phyloP scores from a whole-genome alignment of 2,888 invertebrate genomes.

The Digitonthophagus gazella region DNA sequence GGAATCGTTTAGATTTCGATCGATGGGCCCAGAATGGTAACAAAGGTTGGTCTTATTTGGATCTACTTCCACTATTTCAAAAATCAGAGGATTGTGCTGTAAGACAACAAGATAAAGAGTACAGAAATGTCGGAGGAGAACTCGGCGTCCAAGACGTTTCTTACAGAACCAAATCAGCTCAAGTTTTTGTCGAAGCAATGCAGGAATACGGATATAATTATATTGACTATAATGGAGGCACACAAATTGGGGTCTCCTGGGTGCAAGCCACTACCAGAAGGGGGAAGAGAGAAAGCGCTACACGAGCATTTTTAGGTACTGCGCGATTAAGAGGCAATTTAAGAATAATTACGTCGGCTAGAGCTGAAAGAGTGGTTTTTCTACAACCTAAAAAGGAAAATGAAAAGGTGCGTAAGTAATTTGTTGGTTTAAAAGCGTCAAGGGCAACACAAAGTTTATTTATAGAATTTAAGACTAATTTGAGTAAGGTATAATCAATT shows the following conservation, averaged over 20 bases:
- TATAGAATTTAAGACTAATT: too few relatives aligned
- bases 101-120: slow-evolving; percentile 49
- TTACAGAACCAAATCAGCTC: slow-evolving; percentile 50
- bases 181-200: slow-evolving; percentile 47
- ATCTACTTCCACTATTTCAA: slow-evolving; percentile 54
- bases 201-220: slow-evolving; percentile 49
- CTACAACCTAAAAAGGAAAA: not conserved
- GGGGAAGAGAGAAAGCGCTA: slow-evolving; percentile 58
- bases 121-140: slow-evolving; percentile 62
- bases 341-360: slow-evolving; percentile 56
- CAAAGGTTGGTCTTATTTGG: slow-evolving; percentile 64
- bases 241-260: slow-evolving; percentile 48
- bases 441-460: too few relatives aligned
- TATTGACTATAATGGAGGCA: slow-evolving; percentile 51
- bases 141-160: slow-evolving; percentile 60
- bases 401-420: not conserved
- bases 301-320: slow-evolving; percentile 59
- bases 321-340: slow-evolving; percentile 58
- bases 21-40: slow-evolving; percentile 68
- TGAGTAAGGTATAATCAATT: too few relatives aligned
- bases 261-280: slow-evolving; percentile 52
- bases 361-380: slow-evolving; percentile 42
- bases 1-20: slow-evolving; percentile 67
- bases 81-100: slow-evolving; percentile 50
- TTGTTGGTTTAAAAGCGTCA: not conserved